Conservation (phyloP, 1,140 invertebrate species). For the Drosophila ohnishii region DNA sequence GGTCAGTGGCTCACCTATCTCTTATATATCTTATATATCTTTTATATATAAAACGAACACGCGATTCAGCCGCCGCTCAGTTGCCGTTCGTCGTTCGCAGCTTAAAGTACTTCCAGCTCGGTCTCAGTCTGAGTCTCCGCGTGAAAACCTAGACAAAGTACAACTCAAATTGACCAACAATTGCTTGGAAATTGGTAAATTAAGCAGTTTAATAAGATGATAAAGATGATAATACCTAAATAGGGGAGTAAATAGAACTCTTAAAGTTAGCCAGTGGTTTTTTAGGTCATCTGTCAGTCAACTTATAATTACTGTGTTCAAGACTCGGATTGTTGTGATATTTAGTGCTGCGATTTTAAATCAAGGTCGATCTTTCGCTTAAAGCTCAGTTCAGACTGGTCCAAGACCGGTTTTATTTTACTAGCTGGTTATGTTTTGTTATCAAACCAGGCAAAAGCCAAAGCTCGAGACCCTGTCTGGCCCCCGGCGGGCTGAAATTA, state of each 20-base stretch:
- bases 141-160: slow-evolving; percentile 8
- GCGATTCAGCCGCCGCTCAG: slow-evolving; percentile 28
- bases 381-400: neutral
- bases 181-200: slow-evolving; percentile 57
- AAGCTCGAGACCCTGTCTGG: slow-evolving; percentile 24
- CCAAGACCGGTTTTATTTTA: slow-evolving; percentile 58
- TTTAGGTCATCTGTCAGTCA: neutral
- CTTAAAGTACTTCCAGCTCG: slow-evolving; percentile 19
- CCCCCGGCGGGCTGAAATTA: slow-evolving; percentile 27
- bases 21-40: slow-evolving; percentile 15
- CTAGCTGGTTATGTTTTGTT: slow-evolving; percentile 19
- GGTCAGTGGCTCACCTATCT: slow-evolving; percentile 11
- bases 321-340: slow-evolving; percentile 16
- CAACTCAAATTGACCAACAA: slow-evolving; percentile 37
- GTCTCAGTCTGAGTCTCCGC: slow-evolving; percentile 3
- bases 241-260: slow-evolving; percentile 3
- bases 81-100: slow-evolving; percentile 29
- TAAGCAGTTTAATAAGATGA: slow-evolving; percentile 1
- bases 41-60: slow-evolving; percentile 25
- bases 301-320: slow-evolving; percentile 16
- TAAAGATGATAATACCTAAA: slow-evolving; percentile 2
- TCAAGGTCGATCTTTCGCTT: slow-evolving; percentile 69
- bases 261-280: slow-evolving; percentile 12
- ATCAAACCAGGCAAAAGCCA: slow-evolving; percentile 27
- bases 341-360: slow-evolving; percentile 44